These are phyloP conservation scores for Microplitis manilae DNA, from an alignment of 2,888 invertebrate genomes.

Conservation along the genomic window DNA sequence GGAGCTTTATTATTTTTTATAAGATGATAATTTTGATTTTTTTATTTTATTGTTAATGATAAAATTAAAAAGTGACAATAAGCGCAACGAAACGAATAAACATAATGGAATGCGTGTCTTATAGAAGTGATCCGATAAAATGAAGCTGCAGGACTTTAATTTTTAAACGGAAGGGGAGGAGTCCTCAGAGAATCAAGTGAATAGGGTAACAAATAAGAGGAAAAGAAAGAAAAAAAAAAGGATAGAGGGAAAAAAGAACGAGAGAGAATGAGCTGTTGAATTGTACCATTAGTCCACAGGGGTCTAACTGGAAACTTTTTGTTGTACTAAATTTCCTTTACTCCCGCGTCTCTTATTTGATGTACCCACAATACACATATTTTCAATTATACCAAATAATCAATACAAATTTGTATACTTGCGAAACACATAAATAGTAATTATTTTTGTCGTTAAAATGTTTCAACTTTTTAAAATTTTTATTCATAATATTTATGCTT, in stretches of 20 bases:
- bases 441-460: neutral
- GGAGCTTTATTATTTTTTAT: neutral
- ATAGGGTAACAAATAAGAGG: constrained; percentile 24
- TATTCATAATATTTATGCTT: too few relatives aligned
- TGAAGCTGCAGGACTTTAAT: constrained; percentile 2
- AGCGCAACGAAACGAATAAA: neutral
- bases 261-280: constrained; percentile 39
- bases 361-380: neutral
- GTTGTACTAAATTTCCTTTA: neutral
- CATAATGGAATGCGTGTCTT: neutral
- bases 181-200: constrained; percentile 30
- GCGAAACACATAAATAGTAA: neutral
- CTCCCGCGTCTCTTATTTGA: neutral
- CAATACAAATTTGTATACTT: neutral
- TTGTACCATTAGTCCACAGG: constrained; percentile 25
- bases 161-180: constrained; percentile 43
- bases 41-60: neutral
- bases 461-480: neutral
- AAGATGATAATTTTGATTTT: neutral
- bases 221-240: constrained; percentile 21
- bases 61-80: neutral
- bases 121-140: constrained; percentile 2
- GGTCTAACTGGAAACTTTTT: constrained; percentile 7
- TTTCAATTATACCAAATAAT: neutral
- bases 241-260: constrained; percentile 17